Conservation (phyloP, 1,140 invertebrate species). For the Portunus trituberculatus region DNA sequence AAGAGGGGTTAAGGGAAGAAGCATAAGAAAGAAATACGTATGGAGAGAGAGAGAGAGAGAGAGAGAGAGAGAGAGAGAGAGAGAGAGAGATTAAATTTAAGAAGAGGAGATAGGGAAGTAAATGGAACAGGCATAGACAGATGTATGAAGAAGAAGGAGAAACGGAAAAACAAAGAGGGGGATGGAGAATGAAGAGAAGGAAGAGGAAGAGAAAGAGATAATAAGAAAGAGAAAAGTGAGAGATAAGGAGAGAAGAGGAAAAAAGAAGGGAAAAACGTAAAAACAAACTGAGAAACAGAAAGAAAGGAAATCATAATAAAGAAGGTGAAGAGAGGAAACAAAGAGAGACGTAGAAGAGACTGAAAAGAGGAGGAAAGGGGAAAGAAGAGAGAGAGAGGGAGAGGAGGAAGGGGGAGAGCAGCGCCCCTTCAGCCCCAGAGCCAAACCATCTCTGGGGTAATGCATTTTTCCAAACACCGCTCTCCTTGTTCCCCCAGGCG, state of each 20-base stretch:
- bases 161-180: neutral
- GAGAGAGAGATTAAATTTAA: neutral
- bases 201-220: neutral
- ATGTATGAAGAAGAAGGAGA: neutral
- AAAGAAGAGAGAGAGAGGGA: neutral
- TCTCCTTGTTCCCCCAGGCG: neutral
- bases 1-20: neutral
- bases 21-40: neutral
- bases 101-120: neutral
- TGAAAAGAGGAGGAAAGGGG: neutral
- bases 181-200: neutral
- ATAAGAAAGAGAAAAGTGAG: neutral
- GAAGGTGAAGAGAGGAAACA: too few species aligned
- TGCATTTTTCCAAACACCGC: constrained; percentile 5
- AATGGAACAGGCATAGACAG: neutral
- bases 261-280: neutral
- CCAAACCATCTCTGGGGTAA: neutral
- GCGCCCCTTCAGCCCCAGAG: neutral
- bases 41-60: neutral
- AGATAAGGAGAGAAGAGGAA: neutral
- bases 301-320: too few species aligned
- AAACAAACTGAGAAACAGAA: neutral
- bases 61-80: neutral
- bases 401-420: neutral
- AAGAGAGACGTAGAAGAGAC: neutral